These are phyloP conservation scores for Drosophila truncata DNA, from an alignment of 1,140 invertebrate species.

Conservation along the genomic window DNA sequence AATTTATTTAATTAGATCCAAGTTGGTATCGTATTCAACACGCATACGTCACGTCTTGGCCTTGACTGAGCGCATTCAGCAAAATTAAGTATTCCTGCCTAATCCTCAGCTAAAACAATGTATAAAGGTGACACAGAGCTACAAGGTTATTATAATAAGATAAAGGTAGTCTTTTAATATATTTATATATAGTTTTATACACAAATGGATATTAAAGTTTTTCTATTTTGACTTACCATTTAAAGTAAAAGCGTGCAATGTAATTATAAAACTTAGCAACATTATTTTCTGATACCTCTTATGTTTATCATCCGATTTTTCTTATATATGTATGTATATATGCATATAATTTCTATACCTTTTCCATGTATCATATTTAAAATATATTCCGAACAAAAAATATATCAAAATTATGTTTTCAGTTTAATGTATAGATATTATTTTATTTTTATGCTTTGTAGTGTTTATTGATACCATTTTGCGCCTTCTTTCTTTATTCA, in stretches of 20 bases:
- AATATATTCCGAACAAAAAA: too few species aligned
- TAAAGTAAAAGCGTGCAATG: too few species aligned
- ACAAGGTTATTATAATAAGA: not conserved
- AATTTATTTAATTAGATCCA: conserved; percentile 9
- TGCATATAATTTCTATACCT: too few species aligned
- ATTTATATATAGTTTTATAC: not conserved
- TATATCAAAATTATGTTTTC: too few species aligned
- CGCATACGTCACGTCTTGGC: conserved; percentile 27
- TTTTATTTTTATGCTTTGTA: too few species aligned
- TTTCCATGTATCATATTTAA: too few species aligned
- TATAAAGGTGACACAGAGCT: not conserved
- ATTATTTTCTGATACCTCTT: too few species aligned
- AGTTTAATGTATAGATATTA: too few species aligned
- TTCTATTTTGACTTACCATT: too few species aligned
- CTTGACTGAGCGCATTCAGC: conserved; percentile 6
- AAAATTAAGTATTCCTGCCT: conserved; percentile 9
- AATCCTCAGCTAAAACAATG: conserved; percentile 10
- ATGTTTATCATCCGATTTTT: too few species aligned
- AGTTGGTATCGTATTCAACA: conserved; percentile 3
- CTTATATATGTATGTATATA: too few species aligned
- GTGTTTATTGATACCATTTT: not conserved
- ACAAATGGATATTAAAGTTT: not conserved
- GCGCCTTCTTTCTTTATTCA: not conserved
- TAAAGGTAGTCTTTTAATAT: not conserved
- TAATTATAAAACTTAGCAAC: too few species aligned